Base-by-base conservation (phyloP, 2,113 vertebrate species). In the Channa argus region DNA sequence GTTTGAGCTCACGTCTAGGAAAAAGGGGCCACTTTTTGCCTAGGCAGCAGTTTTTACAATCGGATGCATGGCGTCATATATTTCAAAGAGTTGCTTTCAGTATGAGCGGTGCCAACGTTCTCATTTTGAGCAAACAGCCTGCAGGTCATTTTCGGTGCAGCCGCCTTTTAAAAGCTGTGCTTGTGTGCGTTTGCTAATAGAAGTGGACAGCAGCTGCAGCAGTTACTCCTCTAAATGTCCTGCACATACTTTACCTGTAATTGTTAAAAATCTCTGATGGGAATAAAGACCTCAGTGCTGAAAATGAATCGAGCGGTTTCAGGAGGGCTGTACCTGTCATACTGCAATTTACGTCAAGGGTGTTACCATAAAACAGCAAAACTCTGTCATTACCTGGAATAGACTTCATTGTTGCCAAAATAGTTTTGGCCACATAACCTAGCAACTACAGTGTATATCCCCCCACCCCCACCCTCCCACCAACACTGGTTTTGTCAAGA, bases 341-440 rank as follows among this genome's bases (percentile, higher is more conserved):
- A 36, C 82, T 14, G 46, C 77, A 86, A 83, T 90, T 87, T 83
- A 86, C 83, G 58, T 60, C 37, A 39, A 49, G 77, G 82, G 63
- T 83, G 84, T 84, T 83, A 71, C 84, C 60, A 58, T 83, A 82
- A 83, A 85, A 77, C 82, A 80, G 74, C 53, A 68, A 86, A 93
- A 66, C 71, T 55, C 82, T 86, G 84, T 90, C 79, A 90, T 94
- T 90, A 92, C 84, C 85, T 89, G 85, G 80, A 87, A 84, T 59
- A 56, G 51, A 53, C 70, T 71, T 78, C 77, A 77, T 79, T 88
- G 85, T 88, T 88, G 66, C 80, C 79, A 74, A 55, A 68, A 75
- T 67, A 92, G 81, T 91, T 91, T 89, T 84, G 73, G 83, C 74
- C 49, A 62, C 61, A 46, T 81, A 87, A 74, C 79, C 71, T 87